Percentiles rank a stretch among this genome's conserved stretches.
Evolutionary conservation across 2,113 vertebrate genomes (phyloP).

Genomic region (Bos taurus): ARS-UCD2.0 NC_037352.1:24255501-24256000

Average conservation of each 20-base stretch:
- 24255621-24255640: neutral
- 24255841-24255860: neutral
- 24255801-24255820: neutral
- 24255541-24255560: neutral
- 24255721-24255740: neutral
- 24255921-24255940: rapidly evolving
- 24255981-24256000: neutral
- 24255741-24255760: too few species aligned
- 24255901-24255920: neutral
- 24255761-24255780: neutral
- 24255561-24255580: neutral
- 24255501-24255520: rapidly evolving
- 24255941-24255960: too few species aligned
- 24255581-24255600: neutral
- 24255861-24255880: neutral
- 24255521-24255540: neutral
- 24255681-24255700: neutral
- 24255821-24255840: neutral
- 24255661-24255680: neutral
- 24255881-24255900: neutral
- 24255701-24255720: neutral
- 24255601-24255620: neutral
- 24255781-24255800: neutral
- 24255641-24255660: neutral
- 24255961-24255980: neutral